These are phyloP conservation scores for Callionymus lyra DNA, from an alignment of 2,113 vertebrate species.

Conservation along the genomic window DNA sequence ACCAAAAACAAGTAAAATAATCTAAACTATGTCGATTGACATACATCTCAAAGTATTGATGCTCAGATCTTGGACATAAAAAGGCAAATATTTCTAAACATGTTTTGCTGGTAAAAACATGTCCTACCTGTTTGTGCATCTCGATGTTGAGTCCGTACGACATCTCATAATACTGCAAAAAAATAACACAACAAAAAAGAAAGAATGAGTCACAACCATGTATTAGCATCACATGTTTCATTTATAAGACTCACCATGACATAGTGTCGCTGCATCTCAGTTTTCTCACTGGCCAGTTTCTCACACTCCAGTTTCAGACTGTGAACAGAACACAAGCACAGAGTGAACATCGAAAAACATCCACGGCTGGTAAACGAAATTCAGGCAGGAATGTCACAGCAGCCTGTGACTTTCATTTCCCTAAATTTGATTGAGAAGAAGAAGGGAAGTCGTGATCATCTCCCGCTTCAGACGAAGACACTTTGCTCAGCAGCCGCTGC, in stretches of 20 bases:
- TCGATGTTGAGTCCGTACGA: constrained; percentile 96
- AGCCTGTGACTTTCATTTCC: constrained; percentile 31
- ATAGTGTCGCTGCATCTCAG: constrained; percentile 97
- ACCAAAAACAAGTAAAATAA: no score
- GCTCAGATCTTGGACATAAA: no score
- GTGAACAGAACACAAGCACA: constrained; percentile 2
- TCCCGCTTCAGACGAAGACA: constrained; percentile 32
- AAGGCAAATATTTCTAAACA: no score
- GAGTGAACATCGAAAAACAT: no score
- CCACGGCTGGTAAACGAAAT: no score
- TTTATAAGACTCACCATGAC: constrained; percentile 80
- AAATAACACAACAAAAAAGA: constrained; percentile 25
- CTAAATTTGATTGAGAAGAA: no score
- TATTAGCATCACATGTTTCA: constrained; percentile 15
- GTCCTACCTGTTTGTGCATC: constrained; percentile 94
- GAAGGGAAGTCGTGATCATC: constrained; percentile 21
- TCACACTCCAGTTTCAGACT: constrained; percentile 96
- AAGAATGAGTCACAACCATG: constrained; percentile 3
- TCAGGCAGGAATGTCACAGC: constrained; percentile 2
- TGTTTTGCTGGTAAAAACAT: no score
- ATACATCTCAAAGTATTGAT: no score
- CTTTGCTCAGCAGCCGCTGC: constrained; percentile 54
- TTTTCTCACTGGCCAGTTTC: constrained; percentile 95
- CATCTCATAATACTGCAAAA: constrained; percentile 88
- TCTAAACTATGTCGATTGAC: no score